Evolutionary conservation across 2,797 vertebrate genomes (phyloP).

Genomic region (Sarcoramphus papa): DNA sequence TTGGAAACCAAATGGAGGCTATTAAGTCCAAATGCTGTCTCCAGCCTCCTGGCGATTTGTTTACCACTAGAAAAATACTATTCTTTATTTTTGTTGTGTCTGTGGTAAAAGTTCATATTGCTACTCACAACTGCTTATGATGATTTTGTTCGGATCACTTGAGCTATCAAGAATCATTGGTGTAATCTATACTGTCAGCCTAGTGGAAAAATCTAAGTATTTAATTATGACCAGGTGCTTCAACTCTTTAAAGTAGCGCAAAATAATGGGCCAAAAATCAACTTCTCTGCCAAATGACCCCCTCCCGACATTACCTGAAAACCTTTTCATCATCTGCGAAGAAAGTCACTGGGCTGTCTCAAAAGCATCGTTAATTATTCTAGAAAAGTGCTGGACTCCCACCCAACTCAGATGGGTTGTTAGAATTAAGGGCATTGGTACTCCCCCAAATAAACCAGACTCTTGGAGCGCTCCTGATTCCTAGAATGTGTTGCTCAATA

Average conservation of each 20-base stretch:
- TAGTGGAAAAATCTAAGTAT: background rate
- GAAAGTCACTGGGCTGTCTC: background rate
- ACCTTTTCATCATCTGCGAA: background rate
- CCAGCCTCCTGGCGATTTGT: background rate
- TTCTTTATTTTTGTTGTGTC: background rate
- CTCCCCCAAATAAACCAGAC: background rate
- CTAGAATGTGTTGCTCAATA: background rate
- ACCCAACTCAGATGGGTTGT: background rate
- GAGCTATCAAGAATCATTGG: background rate
- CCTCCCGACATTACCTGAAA: background rate
- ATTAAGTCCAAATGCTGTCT: background rate
- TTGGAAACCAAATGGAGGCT: background rate
- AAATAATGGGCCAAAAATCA: background rate
- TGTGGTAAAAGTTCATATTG: background rate
- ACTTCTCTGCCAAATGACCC: background rate
- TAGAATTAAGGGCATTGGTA: background rate
- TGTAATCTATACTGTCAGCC: background rate
- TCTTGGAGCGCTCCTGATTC: background rate
- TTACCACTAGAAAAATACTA: background rate
- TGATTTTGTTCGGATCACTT: background rate
- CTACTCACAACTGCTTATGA: background rate
- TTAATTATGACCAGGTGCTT: background rate
- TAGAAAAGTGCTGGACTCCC: background rate
- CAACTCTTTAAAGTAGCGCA: background rate
- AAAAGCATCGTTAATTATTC: background rate